Base-by-base conservation (phyloP, 92 coral and sea anemone species). In the Porites rus region DNA sequence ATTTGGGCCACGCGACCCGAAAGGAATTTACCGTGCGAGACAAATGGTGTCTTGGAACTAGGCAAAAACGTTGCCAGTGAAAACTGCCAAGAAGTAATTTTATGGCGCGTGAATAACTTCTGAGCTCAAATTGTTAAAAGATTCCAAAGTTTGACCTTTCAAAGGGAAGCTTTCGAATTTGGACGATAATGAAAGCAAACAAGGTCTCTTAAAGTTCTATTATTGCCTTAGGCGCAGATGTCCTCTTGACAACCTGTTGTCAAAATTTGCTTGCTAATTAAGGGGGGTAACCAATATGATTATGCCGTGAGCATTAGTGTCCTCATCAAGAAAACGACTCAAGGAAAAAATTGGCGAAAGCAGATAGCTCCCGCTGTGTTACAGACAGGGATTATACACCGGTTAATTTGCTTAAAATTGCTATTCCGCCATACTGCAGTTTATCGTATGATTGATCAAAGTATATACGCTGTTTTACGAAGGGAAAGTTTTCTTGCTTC, bases 171-270 rank as follows among this genome's bases (percentile, higher is more conserved):
- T 11, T 62, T 67, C 1, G 38, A 20, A 67, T 67, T 21, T 25
- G 72, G 24, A 67, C 43, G 10, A 38, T 67, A 8, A 19, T 22
- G 11, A 38, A 24, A 67, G 10, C 10, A 24, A 65, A 67, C 4
- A 21, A 12, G 46, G 72, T 24, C 10, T 22, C 4, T 67, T 10
- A 25, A 21, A 21, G 61, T 3, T 0, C 13, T 38, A 8, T 10
- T 56, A 56, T 12, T 1, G 16, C 25, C 24, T 67, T 67, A 38
- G 5, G 6, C 1, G 11, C 72, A 67, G 72, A 38, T 67, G 72
- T 24, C 38, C 11, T 2, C 10, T 67, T 63, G 31, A 61, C 71
- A 31, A 78, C 82, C 38, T 64, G 82, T 78, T 63, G 71, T 43
- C 61, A 56, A 56, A 18, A 2, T 63, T 65, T 25, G 10, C 21